Conservation (phyloP, 2,113 vertebrate genomes). For the Nothocercus nigrocapillus region DNA sequence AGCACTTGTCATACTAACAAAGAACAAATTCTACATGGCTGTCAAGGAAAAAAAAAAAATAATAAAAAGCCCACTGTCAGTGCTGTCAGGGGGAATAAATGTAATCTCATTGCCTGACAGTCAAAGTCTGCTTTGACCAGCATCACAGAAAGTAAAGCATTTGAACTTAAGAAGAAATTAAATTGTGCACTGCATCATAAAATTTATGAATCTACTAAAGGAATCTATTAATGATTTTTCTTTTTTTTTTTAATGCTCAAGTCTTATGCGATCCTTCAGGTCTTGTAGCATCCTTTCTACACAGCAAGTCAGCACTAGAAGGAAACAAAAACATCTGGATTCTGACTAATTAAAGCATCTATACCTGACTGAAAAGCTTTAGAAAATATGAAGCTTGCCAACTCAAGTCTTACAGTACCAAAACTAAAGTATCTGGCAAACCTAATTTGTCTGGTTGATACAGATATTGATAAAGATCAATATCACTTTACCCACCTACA, state of each 20-base stretch:
- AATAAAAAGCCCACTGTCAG: neutral
- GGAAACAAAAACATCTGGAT: neutral
- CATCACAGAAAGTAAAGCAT: neutral
- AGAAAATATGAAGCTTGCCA: neutral
- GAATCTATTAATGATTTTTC: neutral
- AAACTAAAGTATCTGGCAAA: neutral
- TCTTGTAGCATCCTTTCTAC: neutral
- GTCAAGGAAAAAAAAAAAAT: neutral
- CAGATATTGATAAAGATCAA: neutral
- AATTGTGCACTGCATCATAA: neutral
- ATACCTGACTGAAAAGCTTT: neutral
- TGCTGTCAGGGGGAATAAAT: conserved; percentile 19
- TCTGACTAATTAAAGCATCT: neutral
- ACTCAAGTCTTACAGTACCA: neutral
- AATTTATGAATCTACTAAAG: neutral
- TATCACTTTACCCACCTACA: neutral
- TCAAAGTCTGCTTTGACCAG: neutral
- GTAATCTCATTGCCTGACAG: neutral
- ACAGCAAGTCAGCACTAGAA: neutral
- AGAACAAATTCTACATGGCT: neutral
- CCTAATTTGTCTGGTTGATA: neutral
- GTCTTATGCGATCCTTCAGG: neutral
- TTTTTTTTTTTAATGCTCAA: neutral
- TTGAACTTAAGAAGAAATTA: neutral
- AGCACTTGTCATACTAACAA: conserved; percentile 19